Base-by-base conservation (phyloP, 2,113 vertebrate species). In the Actinemys pallida region DNA sequence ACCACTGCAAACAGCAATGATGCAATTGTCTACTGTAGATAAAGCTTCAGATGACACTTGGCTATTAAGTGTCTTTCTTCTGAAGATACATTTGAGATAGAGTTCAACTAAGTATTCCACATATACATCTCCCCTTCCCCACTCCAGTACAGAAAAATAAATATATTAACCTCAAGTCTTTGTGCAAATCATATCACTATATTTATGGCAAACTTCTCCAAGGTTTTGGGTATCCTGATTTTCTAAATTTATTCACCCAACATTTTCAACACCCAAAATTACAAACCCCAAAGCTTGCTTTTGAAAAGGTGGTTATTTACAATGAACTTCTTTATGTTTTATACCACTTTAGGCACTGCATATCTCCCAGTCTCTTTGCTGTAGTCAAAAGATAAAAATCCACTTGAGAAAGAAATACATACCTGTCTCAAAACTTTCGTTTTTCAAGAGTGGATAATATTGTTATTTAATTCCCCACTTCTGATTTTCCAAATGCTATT, bases 401-500 rank as follows among this genome's bases (percentile, higher is more conserved):
- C 42, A 72, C 19, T 50, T 42, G 76, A 50, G 69, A 79, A 75
- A 78, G 35, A 84, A 90, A 91, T 50, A 35, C 8, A 85, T 83
- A 25, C 83, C 17, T 7, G 49, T 10, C 62, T 87, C 57, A 84
- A 29, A 91, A 3, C n/a, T 13, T 49, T 39, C 59, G 24, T 84
- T 87, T 88, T 65, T 81, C 54, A 83, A 87, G 81, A 31, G 19
- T 78, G 5, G 22, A 39, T 75, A 53, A 87, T 83, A 88, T 50
- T 84, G 54, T 81, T 83, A 81, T 25, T 90, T 86, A 84, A 86
- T 47, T 84, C 72, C 86, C 47, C 80, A 42, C 47, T 85, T 91
- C 86, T 90, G 92, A 50, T 92, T 87, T 62, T 92, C 95, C 89
- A 87, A 87, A 84, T 93, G 47, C 88, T 31, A 88, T 97, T 97